Evolutionary conservation across 2,113 vertebrate genomes (phyloP), one percentile per base, ranked within the genome.

Genomic region (Sigmodon hispidus): DNA sequence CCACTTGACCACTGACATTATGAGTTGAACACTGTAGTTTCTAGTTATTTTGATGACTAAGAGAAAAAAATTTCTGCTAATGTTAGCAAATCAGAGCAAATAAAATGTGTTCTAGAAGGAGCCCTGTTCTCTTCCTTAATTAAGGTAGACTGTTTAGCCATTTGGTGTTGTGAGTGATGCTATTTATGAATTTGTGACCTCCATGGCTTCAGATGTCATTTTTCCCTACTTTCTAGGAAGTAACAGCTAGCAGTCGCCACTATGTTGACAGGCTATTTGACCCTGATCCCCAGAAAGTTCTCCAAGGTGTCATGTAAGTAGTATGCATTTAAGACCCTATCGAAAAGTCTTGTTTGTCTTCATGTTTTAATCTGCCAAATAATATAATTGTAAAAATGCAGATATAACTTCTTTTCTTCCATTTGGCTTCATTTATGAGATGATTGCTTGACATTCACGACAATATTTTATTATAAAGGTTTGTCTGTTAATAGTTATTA

Each of bases 261-360:
- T 99, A 99, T 99, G 99, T 99, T 96, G 99, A 99, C 98, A 98
- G 99, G 98, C 98, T 99, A 97, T 99, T 99, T 98, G 99, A 99
- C 98, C 99, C 99, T 43, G 99, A 99, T 98, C 99, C 99, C 97
- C 99, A 99, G 98, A 99, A 99, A 98, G 99, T 99, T 97, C 99
- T 99, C 95, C 99, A 99, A 98, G 99, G 99, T 99, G 99, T 99
- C 98, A 99, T 99, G 99, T 99, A 99, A 99, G 99, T 99, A 98
- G 93, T 94, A 89, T 92, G 93, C 84, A 97, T 94, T 96, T 94
- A 98, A 97, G 93, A 97, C 95, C 96, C 88, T 97, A 93, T 97
- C 73, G 93, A 95, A 96, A 97, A 93, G 81, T 96, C 95, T 97
- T 91, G 21, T 96, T 96, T 97, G 87, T 96, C 97, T 57, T 94